These are phyloP conservation scores for Drosophila mimetica DNA, from an alignment of 2,888 invertebrate genomes.

Conservation along the genomic window DNA sequence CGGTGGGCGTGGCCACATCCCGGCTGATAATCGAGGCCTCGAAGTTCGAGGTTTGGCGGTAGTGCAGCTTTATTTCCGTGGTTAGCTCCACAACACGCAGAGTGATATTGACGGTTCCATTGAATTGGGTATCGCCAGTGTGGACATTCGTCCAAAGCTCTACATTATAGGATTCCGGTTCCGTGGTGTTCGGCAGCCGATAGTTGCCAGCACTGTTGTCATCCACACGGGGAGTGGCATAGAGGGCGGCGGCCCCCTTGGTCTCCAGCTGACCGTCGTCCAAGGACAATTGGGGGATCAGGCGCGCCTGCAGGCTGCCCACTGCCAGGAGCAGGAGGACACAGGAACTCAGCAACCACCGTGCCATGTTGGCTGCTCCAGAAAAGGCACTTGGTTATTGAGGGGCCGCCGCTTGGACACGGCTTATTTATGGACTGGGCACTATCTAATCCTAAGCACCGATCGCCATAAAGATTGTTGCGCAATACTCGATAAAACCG, in stretches of 20 bases:
- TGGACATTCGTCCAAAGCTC: slow-evolving; percentile 76
- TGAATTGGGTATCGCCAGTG: slow-evolving; percentile 59
- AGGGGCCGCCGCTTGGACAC: neutral
- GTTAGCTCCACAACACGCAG: slow-evolving; percentile 59
- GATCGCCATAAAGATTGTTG: slow-evolving; percentile 53
- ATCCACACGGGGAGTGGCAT: slow-evolving; percentile 43
- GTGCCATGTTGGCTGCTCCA: slow-evolving; percentile 55
- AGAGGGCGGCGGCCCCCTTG: slow-evolving; percentile 37
- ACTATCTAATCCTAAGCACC: slow-evolving; percentile 47
- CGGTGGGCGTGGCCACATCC: slow-evolving; percentile 8
- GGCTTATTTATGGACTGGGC: slow-evolving; percentile 51
- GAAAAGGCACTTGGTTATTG: slow-evolving; percentile 19
- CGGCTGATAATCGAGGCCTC: slow-evolving; percentile 55
- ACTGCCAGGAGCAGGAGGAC: slow-evolving; percentile 41
- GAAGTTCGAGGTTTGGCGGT: slow-evolving; percentile 54
- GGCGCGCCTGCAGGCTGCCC: slow-evolving; percentile 50
- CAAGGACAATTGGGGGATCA: slow-evolving; percentile 19
- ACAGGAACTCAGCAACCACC: slow-evolving; percentile 28
- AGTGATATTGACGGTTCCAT: slow-evolving; percentile 69
- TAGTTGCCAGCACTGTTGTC: slow-evolving; percentile 70
- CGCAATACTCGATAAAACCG: slow-evolving; percentile 26
- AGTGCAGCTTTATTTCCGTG: slow-evolving; percentile 70
- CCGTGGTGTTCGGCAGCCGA: slow-evolving; percentile 86
- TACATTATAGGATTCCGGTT: slow-evolving; percentile 85
- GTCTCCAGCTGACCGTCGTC: slow-evolving; percentile 53